Evolutionary conservation across 2,797 vertebrate species (phyloP).

Genomic region (Scolopax bukidnonensis): DNA sequence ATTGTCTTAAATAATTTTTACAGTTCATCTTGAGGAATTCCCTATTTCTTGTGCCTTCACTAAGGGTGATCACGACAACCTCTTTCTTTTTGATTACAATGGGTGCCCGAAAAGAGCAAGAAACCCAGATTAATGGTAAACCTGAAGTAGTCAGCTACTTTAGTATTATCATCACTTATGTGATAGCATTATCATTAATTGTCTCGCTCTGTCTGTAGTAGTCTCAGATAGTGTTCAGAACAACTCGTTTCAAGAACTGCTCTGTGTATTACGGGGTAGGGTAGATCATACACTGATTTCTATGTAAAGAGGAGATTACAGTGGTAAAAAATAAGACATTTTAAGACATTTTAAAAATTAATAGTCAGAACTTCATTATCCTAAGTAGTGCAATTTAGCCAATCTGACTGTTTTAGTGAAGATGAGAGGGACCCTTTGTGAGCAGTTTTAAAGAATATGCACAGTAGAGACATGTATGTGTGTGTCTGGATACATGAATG

Average conservation of each 20-base stretch:
- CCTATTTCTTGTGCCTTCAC: background rate
- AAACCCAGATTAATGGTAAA: background rate
- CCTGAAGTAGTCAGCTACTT: background rate
- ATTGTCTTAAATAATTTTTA: background rate
- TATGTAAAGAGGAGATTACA: background rate
- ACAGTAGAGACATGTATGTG: background rate
- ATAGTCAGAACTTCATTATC: background rate
- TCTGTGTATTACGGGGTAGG: background rate
- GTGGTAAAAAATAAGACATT: background rate
- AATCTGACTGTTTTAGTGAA: background rate
- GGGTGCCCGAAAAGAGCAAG: background rate
- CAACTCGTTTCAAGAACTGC: background rate
- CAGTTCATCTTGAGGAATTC: background rate
- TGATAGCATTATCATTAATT: background rate
- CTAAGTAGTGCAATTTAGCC: background rate
- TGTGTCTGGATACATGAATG: background rate
- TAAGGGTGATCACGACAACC: background rate
- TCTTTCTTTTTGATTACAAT: background rate
- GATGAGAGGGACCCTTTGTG: background rate
- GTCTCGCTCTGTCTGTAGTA: background rate
- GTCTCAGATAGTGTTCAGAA: background rate
- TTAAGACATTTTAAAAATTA: background rate
- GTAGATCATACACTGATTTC: background rate
- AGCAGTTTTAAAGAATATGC: background rate
- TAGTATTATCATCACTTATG: background rate